A percentile compares a stretch with the other conserved stretches of the same genome.
Conservation (phyloP, 2,888 invertebrate genomes). For the Empis livida region DNA sequence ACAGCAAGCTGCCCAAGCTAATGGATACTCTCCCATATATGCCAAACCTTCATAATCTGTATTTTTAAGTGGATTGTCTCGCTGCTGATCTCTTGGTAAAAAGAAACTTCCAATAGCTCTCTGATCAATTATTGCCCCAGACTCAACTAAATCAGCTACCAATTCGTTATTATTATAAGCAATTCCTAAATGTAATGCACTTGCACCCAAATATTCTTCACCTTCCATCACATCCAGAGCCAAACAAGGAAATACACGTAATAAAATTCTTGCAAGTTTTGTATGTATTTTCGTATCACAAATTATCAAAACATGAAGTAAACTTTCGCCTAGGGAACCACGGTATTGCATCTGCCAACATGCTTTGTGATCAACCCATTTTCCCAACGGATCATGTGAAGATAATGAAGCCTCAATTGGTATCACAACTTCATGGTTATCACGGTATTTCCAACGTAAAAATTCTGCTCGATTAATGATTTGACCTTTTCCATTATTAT, state of each 20-base stretch:
- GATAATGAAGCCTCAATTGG: conserved; percentile 79
- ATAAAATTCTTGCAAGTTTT: conserved; percentile 68
- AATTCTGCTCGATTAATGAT: conserved; percentile 79
- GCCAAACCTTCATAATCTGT: conserved; percentile 95
- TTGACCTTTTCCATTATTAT: conserved; percentile 71
- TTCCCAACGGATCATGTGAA: conserved; percentile 73
- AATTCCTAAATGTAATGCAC: conserved; percentile 89
- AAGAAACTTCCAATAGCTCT: conserved; percentile 94
- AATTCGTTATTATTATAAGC: conserved; percentile 93
- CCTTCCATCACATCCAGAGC: conserved; percentile 92
- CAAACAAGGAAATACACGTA: conserved; percentile 83
- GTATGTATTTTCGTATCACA: conserved; percentile 71
- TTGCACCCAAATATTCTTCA: conserved; percentile 92
- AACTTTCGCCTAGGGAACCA: conserved; percentile 87
- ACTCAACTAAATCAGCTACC: conserved; percentile 83
- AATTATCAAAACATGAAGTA: conserved; percentile 88
- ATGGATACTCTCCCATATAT: conserved; percentile 92
- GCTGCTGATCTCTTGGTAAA: conserved; percentile 86
- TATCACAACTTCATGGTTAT: conserved; percentile 68
- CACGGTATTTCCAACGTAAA: conserved; percentile 79
- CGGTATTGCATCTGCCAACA: conserved; percentile 98
- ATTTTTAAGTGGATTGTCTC: conserved; percentile 56
- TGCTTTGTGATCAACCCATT: conserved; percentile 83
- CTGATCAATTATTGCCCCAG: conserved; percentile 84
- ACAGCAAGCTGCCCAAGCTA: conserved; percentile 96